Evolutionary conservation across 2,888 invertebrate species (phyloP), one percentile per base, ranked within the genome.

Genomic region (Scelioninae gen. 1): DNA sequence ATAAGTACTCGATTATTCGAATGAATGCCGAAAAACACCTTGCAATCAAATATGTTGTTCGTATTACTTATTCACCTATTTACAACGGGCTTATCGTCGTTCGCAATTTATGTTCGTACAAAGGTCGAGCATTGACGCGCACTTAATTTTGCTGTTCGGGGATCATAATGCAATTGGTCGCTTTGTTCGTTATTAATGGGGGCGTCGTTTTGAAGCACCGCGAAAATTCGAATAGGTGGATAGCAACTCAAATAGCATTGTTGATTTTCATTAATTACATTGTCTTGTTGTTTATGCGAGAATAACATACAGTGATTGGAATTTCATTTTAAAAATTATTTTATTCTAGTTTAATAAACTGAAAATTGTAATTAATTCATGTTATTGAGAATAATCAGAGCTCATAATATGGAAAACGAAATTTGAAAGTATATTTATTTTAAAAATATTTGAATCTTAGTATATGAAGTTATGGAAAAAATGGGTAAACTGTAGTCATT

Each of bases 1-100:
- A 72, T 60, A 51, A 72, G 51, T 40, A 32, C 32, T 74, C 34
- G 49, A 71, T 71, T 71, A 71, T 58, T 71, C 16, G 16, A 13
- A 31, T 16, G 38, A 34, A 15, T n/a, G 56, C 2, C 13, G 47
- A 43, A 15, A 32, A 68, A 66, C 76, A 66, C 66, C 76, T 76
- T 76, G 76, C 76, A 66, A 68, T 66, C 43, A 76, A 60, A 76
- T 31, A 60, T 60, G 51, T 66, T 66, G 58, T 66, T 5, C 49
- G 40, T 23, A 38, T 65, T 56, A 58, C 49, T 58, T 62, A 63
- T 56, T 34, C 47, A 65, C 56, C 23, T 56, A 65, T 74, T 62
- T 55, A 43, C 55, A 55, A 32, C 49, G 23, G 43, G 62, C 63
- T 74, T 74, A 72, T 60, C 71, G 71, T 31, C 32, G 10, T 51